phyloP scores from a whole-genome alignment of 2,888 invertebrate species.

The Pherbina coryleti region DNA sequence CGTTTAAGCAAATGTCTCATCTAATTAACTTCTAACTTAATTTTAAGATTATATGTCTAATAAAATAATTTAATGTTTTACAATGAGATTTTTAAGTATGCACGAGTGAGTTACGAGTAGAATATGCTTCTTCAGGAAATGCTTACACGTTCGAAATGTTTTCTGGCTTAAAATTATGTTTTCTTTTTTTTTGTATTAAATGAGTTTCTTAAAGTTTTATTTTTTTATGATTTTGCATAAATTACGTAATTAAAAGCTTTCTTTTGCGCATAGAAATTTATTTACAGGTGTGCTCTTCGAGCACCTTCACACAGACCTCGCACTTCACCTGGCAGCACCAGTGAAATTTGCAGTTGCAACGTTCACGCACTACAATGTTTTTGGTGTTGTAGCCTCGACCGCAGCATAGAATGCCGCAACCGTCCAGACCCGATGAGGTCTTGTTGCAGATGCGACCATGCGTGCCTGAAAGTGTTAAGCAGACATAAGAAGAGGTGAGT shows the following conservation, averaged over 20 bases:
- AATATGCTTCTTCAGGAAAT: no score
- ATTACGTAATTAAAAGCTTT: not conserved
- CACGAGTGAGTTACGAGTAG: no score
- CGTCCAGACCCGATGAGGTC: constrained; percentile 82
- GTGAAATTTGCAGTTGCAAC: constrained; percentile 94
- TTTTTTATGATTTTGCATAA: not conserved
- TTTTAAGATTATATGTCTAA: not conserved
- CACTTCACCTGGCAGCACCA: constrained; percentile 97
- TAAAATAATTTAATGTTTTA: constrained; percentile 2
- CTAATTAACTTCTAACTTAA: not conserved
- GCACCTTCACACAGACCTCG: constrained; percentile 83
- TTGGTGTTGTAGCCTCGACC: constrained; percentile 92
- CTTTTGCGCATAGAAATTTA: constrained; percentile 64
- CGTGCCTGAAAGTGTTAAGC: constrained; percentile 72
- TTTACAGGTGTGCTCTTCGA: constrained; percentile 90
- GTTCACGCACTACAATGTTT: constrained; percentile 80
- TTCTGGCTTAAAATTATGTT: not conserved
- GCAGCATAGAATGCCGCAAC: constrained; percentile 91
- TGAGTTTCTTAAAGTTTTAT: not conserved
- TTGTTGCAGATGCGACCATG: constrained; percentile 80
- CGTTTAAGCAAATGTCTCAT: not conserved
- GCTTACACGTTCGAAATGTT: not conserved
- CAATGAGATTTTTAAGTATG: not conserved
- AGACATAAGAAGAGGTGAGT: not conserved
- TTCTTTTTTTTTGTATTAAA: not conserved